Evolutionary conservation across 1,140 invertebrate species (phyloP).

Genomic region (Aleiodes sp.): DNA sequence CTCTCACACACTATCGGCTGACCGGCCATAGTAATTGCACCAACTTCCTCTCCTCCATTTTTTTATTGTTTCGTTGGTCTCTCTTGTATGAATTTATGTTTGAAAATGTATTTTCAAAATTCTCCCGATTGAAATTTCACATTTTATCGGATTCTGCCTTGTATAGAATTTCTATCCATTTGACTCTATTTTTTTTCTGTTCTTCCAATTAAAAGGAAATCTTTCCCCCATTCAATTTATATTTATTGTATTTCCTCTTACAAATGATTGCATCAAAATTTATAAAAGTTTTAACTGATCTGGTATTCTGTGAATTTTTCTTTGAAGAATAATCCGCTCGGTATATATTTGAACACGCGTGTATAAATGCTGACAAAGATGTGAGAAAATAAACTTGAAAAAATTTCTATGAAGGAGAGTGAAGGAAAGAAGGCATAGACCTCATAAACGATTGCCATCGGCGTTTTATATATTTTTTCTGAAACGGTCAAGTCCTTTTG

Average conservation of each 20-base stretch:
- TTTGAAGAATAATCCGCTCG: slow-evolving; percentile 1
- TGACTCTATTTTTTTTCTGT: too few relatives aligned
- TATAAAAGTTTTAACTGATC: neutral
- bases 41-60: neutral
- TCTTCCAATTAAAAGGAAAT: too few relatives aligned
- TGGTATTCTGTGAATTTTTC: neutral
- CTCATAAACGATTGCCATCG: slow-evolving; percentile 1
- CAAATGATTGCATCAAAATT: neutral
- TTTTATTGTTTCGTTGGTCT: neutral
- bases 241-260: too few relatives aligned
- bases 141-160: too few relatives aligned
- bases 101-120: neutral
- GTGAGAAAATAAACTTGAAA: neutral
- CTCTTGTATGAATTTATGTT: neutral
- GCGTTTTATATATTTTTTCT: neutral
- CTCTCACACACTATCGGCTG: slow-evolving; percentile 48
- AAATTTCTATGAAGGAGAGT: neutral
- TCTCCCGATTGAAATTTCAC: too few relatives aligned
- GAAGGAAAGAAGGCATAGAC: neutral
- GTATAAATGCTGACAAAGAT: slow-evolving; percentile 9
- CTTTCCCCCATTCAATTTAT: too few relatives aligned
- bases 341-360: slow-evolving; percentile 16
- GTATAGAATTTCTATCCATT: too few relatives aligned
- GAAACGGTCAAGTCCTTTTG: slow-evolving; percentile 12
- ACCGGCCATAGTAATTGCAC: slow-evolving; percentile 48